These are phyloP conservation scores for Hippocampus kuda DNA, from an alignment of 2,797 vertebrate genomes.

Conservation along the genomic window DNA sequence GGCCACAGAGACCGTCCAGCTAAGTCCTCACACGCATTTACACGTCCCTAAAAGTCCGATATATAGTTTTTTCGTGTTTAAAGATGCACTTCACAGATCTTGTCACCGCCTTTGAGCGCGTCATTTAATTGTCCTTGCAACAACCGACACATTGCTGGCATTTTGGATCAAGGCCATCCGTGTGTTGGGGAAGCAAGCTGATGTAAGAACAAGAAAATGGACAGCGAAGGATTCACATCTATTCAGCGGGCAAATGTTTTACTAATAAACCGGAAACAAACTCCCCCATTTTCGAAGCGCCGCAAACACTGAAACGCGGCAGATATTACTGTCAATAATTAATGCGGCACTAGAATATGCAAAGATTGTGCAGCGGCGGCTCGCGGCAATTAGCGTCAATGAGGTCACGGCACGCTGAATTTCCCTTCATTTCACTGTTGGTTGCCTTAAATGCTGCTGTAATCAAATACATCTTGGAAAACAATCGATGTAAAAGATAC, in stretches of 20 bases:
- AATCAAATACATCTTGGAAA: background rate
- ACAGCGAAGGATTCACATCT: background rate
- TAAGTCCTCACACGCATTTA: constrained; percentile 34
- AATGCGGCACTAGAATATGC: too few relatives aligned
- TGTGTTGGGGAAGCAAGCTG: background rate
- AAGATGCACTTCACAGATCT: background rate
- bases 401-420: constrained; percentile 3
- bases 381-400: background rate
- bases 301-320: too few relatives aligned
- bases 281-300: background rate
- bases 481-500: background rate
- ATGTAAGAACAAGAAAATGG: constrained; percentile 1
- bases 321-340: background rate
- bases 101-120: background rate
- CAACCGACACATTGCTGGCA: background rate
- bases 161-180: background rate
- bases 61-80: constrained; percentile 16
- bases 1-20: constrained; percentile 30
- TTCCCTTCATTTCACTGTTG: background rate
- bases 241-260: background rate
- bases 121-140: constrained; percentile 1
- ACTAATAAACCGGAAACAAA: background rate
- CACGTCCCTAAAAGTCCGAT: constrained; percentile 28
- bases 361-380: background rate
- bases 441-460: background rate